phyloP scores from a whole-genome alignment of 2,797 vertebrate genomes.

The Hephaestus fuliginosus region DNA sequence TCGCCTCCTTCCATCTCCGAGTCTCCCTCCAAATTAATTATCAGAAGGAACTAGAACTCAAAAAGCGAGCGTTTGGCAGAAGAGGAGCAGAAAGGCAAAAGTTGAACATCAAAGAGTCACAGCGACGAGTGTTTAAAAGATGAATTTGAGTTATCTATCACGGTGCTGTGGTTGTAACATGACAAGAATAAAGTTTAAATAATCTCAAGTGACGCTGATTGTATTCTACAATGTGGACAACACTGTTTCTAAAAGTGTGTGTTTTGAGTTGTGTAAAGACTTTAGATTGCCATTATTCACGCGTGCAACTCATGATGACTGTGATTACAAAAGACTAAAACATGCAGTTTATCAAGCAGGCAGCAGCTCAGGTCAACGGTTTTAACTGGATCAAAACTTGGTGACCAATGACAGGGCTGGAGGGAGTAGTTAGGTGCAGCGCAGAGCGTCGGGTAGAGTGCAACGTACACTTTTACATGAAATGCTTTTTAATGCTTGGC shows the following conservation, averaged over 20 bases:
- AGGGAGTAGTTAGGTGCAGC: background rate
- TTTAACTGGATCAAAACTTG: conserved; percentile 33
- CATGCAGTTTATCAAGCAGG: conserved; percentile 28
- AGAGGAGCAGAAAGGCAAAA: conserved; percentile 1
- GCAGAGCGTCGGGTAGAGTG: conserved; percentile 4
- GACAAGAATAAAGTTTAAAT: background rate
- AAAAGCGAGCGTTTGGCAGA: background rate
- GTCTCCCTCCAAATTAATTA: conserved; percentile 18
- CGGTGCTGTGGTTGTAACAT: background rate
- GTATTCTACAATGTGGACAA: background rate
- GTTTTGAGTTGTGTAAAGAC: background rate
- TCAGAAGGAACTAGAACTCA: background rate
- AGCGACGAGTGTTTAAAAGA: background rate
- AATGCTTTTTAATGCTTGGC: conserved; percentile 75
- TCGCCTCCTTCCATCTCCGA: conserved; percentile 7
- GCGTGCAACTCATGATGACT: background rate
- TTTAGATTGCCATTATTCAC: background rate
- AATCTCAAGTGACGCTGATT: background rate
- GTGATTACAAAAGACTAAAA: conserved; percentile 27
- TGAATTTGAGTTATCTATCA: background rate
- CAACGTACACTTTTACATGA: conserved; percentile 32
- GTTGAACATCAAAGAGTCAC: background rate
- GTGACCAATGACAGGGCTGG: conserved; percentile 24
- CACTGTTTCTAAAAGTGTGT: background rate
- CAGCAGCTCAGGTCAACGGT: conserved; percentile 1